Conservation (phyloP, 2,113 vertebrate species). For the Grantiella picta region DNA sequence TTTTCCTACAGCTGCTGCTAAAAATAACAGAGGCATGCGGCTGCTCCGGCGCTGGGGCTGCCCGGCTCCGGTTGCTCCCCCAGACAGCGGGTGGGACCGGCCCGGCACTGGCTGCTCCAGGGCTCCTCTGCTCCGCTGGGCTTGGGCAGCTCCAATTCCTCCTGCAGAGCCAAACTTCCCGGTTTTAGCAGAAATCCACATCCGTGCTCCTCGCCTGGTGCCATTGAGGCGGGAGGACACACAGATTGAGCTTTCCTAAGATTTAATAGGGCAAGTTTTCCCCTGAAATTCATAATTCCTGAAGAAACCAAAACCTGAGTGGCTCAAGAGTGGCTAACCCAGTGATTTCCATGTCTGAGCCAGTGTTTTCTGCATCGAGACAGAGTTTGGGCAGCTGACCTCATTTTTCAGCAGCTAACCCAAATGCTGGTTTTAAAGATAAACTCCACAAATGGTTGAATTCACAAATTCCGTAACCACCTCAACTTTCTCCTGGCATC, state of each 20-base stretch:
- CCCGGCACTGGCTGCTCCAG: background rate
- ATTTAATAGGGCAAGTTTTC: background rate
- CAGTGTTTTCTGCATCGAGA: background rate
- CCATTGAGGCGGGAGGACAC: fast-evolving
- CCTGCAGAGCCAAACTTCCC: background rate
- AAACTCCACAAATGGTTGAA: background rate
- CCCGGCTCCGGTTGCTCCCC: background rate
- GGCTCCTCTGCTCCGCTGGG: background rate
- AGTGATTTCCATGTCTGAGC: background rate
- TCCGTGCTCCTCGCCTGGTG: fast-evolving
- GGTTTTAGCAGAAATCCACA: fast-evolving
- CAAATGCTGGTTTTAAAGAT: background rate
- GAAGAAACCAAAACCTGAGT: background rate
- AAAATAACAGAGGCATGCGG: background rate
- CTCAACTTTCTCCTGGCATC: background rate
- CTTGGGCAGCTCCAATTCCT: fast-evolving
- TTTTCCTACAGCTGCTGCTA: constrained; percentile 27
- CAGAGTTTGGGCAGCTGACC: background rate
- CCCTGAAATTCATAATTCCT: fast-evolving
- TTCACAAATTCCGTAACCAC: background rate
- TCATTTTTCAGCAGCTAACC: fast-evolving
- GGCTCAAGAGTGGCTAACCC: background rate
- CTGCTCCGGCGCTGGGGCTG: background rate
- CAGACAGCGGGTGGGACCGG: background rate
- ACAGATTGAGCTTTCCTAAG: fast-evolving